These are phyloP conservation scores for Chlamydotis undulata DNA, from an alignment of 2,113 vertebrate genomes.

Conservation along the genomic window DNA sequence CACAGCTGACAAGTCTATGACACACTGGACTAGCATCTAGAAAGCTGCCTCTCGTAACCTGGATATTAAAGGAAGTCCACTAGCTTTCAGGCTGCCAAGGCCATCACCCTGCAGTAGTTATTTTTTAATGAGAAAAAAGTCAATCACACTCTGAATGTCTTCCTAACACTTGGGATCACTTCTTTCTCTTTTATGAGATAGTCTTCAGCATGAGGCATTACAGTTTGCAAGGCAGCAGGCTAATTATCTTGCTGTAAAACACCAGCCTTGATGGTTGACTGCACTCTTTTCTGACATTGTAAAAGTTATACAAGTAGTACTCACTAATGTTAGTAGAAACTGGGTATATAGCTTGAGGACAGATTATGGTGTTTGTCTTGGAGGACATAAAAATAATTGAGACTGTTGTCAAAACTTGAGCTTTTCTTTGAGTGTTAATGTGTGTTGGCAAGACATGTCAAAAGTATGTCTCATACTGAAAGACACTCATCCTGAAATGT, in stretches of 20 bases:
- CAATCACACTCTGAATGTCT: not conserved
- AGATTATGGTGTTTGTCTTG: slow-evolving; percentile 39
- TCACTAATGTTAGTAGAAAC: not conserved
- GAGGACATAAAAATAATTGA: slow-evolving; percentile 49
- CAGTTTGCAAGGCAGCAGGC: not conserved
- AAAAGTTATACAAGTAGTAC: not conserved
- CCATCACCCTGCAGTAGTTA: not conserved
- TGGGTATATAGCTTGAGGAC: slow-evolving; percentile 27
- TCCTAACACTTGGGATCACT: not conserved
- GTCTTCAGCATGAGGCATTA: not conserved
- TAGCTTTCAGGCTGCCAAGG: not conserved
- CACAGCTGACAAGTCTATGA: not conserved
- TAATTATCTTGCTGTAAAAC: not conserved
- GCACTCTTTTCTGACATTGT: not conserved
- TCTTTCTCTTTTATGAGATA: not conserved
- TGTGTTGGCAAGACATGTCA: slow-evolving; percentile 8
- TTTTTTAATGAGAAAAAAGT: not conserved
- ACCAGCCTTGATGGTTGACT: not conserved
- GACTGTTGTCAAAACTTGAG: slow-evolving; percentile 27
- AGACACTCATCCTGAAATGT: not conserved
- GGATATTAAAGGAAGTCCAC: not conserved
- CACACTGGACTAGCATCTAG: not conserved
- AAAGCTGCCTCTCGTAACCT: not conserved
- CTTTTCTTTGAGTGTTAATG: not conserved
- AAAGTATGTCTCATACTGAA: not conserved